A percentile compares a stretch with the other conserved stretches of the same genome.
phyloP scores from a whole-genome alignment of 2,888 invertebrate species.

The Drosophila colorata region DNA sequence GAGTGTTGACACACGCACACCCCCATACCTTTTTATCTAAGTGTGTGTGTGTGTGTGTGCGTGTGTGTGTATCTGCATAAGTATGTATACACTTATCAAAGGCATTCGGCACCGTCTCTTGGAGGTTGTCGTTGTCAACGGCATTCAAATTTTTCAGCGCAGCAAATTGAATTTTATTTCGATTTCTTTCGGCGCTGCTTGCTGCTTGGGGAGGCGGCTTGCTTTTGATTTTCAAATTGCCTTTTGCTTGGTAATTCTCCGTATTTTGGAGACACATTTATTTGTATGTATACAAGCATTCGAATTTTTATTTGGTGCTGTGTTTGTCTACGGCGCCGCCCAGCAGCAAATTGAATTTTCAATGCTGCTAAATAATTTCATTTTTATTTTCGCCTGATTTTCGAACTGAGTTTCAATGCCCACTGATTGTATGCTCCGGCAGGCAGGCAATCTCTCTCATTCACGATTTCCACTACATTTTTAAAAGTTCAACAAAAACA shows the following conservation, averaged over 20 bases:
- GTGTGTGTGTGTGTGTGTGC: conserved; percentile 8
- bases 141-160: conserved; percentile 65
- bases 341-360: conserved; percentile 66
- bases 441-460: neutral
- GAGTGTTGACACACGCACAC: conserved; percentile 23
- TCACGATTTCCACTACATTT: conserved; percentile 31
- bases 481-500: conserved; percentile 55
- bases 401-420: conserved; percentile 53
- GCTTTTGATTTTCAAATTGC: conserved; percentile 62
- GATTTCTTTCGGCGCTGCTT: conserved; percentile 53
- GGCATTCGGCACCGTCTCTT: conserved; percentile 53
- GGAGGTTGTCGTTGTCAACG: conserved; percentile 36
- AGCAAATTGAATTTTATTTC: conserved; percentile 78
- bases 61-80: conserved; percentile 13
- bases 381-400: conserved; percentile 62
- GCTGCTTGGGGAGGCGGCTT: conserved; percentile 3
- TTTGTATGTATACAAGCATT: conserved; percentile 12
- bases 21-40: conserved; percentile 18
- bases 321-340: conserved; percentile 45
- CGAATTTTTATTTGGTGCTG: conserved; percentile 32
- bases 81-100: conserved; percentile 42
- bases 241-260: conserved; percentile 66
- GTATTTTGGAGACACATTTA: conserved; percentile 42
- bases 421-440: conserved; percentile 60
- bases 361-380: conserved; percentile 73